These are phyloP conservation scores for Drosophila limbata DNA, from an alignment of 2,888 invertebrate genomes.

Conservation along the genomic window DNA sequence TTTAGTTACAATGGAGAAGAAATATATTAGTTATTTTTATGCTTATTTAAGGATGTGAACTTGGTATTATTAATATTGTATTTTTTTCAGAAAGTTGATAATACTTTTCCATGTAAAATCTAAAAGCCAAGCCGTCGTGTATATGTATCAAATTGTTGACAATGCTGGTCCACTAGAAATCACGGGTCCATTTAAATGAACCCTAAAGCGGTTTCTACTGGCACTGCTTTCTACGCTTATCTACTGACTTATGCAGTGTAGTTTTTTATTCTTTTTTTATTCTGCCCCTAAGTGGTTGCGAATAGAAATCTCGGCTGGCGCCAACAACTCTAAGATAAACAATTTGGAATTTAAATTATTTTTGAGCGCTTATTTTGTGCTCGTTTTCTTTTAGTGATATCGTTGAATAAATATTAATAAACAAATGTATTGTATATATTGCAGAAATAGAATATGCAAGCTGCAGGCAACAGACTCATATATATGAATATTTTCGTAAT, in stretches of 20 bases:
- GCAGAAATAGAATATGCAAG: slow-evolving; percentile 52
- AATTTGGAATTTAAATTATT: slow-evolving; percentile 75
- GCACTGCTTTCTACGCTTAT: neutral
- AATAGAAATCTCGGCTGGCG: slow-evolving; percentile 58
- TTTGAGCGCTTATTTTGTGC: slow-evolving; percentile 49
- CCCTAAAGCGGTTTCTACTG: neutral
- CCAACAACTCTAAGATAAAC: slow-evolving; percentile 60
- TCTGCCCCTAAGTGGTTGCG: slow-evolving; percentile 15
- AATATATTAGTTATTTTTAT: neutral
- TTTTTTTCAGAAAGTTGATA: too few species aligned
- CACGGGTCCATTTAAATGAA: slow-evolving; percentile 24
- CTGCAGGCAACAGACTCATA: slow-evolving; percentile 61
- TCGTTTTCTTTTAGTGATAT: slow-evolving; percentile 14
- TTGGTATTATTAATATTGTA: too few species aligned
- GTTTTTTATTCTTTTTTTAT: slow-evolving; percentile 23
- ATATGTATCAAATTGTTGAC: too few species aligned
- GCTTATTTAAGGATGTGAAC: too few species aligned
- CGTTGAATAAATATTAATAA: slow-evolving; percentile 36
- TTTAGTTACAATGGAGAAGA: neutral
- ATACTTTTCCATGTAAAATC: too few species aligned
- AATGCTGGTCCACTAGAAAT: neutral
- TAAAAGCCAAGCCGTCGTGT: too few species aligned
- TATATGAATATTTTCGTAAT: slow-evolving; percentile 25
- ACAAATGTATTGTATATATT: slow-evolving; percentile 25
- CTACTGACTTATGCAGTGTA: slow-evolving; percentile 32